Evolutionary conservation across 2,113 vertebrate genomes (phyloP).

Genomic region (Empidonax alnorum): DNA sequence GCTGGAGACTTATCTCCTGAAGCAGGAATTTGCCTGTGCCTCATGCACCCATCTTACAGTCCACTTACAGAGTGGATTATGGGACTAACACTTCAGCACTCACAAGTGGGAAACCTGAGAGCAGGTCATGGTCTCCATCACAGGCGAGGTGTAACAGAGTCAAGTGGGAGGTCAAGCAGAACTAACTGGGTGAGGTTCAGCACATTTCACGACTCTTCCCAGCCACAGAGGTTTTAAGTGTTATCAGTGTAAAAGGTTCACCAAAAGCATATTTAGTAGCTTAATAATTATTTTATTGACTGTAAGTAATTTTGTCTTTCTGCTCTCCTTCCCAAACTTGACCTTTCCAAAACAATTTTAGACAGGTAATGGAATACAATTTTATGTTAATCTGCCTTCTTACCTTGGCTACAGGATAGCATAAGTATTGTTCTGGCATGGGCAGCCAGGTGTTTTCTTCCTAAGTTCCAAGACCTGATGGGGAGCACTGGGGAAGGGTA

Average conservation of each 20-base stretch:
- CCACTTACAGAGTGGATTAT: conserved; percentile 73
- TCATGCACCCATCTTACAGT: conserved; percentile 55
- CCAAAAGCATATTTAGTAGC: not conserved
- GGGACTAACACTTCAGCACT: conserved; percentile 82
- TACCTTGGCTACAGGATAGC: not conserved
- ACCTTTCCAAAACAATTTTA: not conserved
- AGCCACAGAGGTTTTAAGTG: not conserved
- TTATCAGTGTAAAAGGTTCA: not conserved
- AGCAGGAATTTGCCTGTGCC: conserved; percentile 73
- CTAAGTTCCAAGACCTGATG: not conserved
- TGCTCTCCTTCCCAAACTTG: not conserved
- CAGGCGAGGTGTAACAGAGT: conserved; percentile 75
- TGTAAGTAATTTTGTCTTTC: not conserved
- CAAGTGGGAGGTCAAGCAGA: conserved; percentile 81
- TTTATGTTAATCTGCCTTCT: not conserved
- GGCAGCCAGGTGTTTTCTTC: not conserved
- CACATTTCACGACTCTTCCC: not conserved
- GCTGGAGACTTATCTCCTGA: conserved; percentile 42
- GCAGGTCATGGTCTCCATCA: conserved; percentile 71
- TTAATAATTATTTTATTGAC: not conserved
- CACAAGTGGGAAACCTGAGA: conserved; percentile 69
- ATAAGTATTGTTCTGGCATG: not conserved
- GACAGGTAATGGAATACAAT: not conserved
- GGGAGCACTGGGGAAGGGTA: not conserved
- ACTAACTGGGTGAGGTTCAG: not conserved